Conservation (phyloP, 2,113 vertebrate species). For the Fukomys damarensis region DNA sequence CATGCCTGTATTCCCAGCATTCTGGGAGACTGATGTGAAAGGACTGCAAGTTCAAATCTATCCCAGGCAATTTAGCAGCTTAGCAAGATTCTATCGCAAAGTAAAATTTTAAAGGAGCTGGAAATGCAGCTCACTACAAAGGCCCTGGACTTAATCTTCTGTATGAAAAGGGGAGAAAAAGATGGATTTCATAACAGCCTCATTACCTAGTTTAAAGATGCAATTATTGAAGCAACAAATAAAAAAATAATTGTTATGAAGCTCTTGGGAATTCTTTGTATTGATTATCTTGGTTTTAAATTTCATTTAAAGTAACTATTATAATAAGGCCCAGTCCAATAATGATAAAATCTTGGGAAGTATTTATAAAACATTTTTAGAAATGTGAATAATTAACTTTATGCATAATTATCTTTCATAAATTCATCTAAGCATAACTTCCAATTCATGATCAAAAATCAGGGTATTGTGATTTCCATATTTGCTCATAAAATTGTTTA, state of each 20-base stretch:
- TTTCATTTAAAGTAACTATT: constrained; percentile 21
- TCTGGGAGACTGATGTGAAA: neutral
- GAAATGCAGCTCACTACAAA: neutral
- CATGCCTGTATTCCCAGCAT: neutral
- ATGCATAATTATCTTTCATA: neutral
- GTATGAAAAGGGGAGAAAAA: neutral
- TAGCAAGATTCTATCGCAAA: neutral
- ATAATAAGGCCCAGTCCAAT: neutral
- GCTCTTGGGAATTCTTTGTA: neutral
- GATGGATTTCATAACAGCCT: neutral
- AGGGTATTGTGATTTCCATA: neutral
- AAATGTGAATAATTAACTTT: constrained; percentile 26
- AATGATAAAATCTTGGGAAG: neutral
- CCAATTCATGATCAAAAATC: neutral
- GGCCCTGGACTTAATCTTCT: neutral
- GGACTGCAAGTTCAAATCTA: neutral
- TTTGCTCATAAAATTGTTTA: neutral
- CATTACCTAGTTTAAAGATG: neutral
- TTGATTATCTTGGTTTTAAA: neutral
- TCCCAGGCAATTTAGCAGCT: neutral
- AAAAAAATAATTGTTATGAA: neutral
- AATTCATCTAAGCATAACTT: neutral
- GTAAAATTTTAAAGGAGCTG: neutral
- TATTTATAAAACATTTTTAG: constrained; percentile 18
- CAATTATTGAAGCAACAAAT: neutral